phyloP scores from a whole-genome alignment of 2,113 vertebrate species.

The Pituophis catenifer region DNA sequence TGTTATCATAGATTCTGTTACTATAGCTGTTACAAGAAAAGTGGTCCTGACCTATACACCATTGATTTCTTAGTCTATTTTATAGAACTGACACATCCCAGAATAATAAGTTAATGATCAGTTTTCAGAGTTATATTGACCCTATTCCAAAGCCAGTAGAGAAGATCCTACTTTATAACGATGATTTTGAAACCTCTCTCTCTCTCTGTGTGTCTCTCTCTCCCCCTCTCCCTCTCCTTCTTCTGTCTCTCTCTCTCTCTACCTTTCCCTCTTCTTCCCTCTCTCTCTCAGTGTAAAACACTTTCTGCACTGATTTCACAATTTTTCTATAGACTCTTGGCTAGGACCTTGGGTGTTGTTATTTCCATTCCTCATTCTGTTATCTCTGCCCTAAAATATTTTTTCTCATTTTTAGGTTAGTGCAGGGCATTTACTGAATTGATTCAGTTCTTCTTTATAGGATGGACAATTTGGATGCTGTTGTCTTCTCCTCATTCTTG shows the following conservation, averaged over 20 bases:
- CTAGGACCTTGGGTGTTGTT: not conserved
- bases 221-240: accelerated
- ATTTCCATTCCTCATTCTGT: not conserved
- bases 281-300: not conserved
- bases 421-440: not conserved
- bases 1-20: not conserved
- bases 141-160: not conserved
- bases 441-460: not conserved
- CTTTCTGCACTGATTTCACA: not conserved
- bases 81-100: not conserved
- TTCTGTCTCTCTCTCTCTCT: too few species aligned
- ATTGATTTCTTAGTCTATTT: not conserved
- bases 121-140: not conserved
- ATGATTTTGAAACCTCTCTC: not conserved
- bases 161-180: not conserved
- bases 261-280: too few species aligned
- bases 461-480: not conserved
- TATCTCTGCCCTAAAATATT: not conserved
- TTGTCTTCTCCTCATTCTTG: not conserved
- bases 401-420: not conserved
- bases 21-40: not conserved
- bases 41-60: not conserved
- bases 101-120: not conserved
- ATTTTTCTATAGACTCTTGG: not conserved
- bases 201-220: accelerated